Evolutionary conservation across 2,113 vertebrate genomes (phyloP), one percentile per base, ranked within the genome.

Genomic region (Porphyrio hochstetteri): DNA sequence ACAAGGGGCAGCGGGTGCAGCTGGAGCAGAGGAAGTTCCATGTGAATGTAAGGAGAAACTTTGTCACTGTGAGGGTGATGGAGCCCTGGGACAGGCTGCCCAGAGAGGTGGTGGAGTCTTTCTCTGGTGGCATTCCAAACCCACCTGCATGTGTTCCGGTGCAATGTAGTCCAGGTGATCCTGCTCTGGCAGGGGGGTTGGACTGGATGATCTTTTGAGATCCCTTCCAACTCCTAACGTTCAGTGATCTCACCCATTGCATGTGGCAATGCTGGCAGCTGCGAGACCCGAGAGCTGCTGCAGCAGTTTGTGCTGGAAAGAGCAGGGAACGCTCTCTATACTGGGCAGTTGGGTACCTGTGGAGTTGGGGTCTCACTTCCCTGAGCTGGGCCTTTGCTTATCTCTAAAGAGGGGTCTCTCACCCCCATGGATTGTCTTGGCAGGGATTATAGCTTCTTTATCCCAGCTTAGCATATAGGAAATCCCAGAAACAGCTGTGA

Each of bases 161-260:
- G 44, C 8, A 8, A 46, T 19, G 17, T 46, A 46, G 17, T 46
- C 44, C 19, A 46, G 44, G 44, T 46, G 44, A 46, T 18, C 44
- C 44, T 46, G 44, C 44, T 46, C 17, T 46, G 44, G 44, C 44
- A 46, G 44, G 44, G 16, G 44, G 44, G 17, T 46, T 46, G 44
- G 44, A 18, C 44, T 46, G 44, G 44, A 46, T 46, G 44, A 46
- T 18, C 44, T 46, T 46, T 46, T 46, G 44, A 46, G 44, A 46
- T 46, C 44, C 17, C 44, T 46, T 46, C 17, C 44, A 46, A 46
- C 44, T 46, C 17, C 17, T 46, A 19, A 42, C 17, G 8, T 46
- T 46, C 44, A 18, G 44, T 46, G 44, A 0, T 56, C n/a, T 11
- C 0, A 0, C 59, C 31, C 0, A 0, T 23, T 48, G 35, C 10